Evolutionary conservation across 2,888 invertebrate species (phyloP), one percentile per base, ranked within the genome.

Genomic region (Halictus quadricinctus): DNA sequence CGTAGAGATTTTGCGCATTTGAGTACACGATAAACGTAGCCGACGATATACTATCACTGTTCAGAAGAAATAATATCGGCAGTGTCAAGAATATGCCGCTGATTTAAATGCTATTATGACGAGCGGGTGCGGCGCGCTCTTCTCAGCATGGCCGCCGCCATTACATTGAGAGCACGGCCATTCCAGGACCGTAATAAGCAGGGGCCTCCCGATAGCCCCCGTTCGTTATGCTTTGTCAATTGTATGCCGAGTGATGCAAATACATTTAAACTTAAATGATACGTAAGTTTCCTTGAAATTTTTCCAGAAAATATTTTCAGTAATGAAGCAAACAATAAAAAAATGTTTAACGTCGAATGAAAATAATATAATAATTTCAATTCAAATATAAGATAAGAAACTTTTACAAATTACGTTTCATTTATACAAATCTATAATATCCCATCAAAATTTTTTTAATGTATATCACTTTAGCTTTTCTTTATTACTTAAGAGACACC

Each of bases 131-230:
- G 93, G 93, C 93, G 92, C 93, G 91, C 93, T 91, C 91, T 90
- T 91, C 91, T 91, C 92, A 91, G 92, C 93, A 93, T 93, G 93
- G 93, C 93, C 93, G 93, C 91, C 93, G 93, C 93, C 93, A 93
- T 93, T 93, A 92, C 88, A 92, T 93, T 92, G 90, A 88, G 90
- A 91, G 89, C 87, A 91, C 91, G 90, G 90, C 87, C 91, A 90
- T 87, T 81, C 87, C 93, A 93, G 92, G 90, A 88, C 80, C 92
- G 93, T 90, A 89, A 74, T 41, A 81, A 84, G 41, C n/a, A n/a
- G 48, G 80, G 72, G 79, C 25, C 72, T 78, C 69, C 50, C 66
- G 29, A 72, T 69, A 50, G n/a, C 66, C 58, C 36, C 36, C 43
- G 43, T 80, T 78, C 60, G 36, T 70, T 80, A 84, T 70, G 46